Conservation (phyloP, 35 echinoderm and acorn worm genomes). For the Apostichopus japonicus region DNA sequence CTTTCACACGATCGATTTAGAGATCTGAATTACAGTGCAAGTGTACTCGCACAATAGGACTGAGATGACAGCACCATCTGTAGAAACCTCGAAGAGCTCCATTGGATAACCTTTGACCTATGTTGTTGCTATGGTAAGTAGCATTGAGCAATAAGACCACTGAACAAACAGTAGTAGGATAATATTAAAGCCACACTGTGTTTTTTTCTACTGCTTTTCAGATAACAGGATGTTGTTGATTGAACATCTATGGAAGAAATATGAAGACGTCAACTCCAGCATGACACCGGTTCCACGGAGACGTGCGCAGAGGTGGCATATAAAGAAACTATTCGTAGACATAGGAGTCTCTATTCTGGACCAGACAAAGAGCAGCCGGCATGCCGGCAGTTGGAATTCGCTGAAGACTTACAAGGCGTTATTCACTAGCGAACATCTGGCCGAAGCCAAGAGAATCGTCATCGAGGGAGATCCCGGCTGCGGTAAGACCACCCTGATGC, state of each 20-base stretch:
- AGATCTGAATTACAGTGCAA: no score
- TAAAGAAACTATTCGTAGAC: background rate
- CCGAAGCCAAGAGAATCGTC: background rate
- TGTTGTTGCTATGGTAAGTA: no score
- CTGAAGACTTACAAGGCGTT: background rate
- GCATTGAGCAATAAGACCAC: background rate
- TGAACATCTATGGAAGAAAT: slow-evolving; percentile 12
- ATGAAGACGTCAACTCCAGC: background rate
- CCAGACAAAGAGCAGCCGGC: background rate
- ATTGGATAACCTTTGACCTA: no score
- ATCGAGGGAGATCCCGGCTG: slow-evolving; percentile 10
- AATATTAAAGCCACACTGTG: no score
- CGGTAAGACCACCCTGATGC: slow-evolving; percentile 5
- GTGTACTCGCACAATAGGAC: no score
- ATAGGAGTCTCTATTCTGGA: background rate
- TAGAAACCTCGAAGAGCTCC: no score
- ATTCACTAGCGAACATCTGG: background rate
- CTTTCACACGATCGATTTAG: no score
- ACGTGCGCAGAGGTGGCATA: background rate
- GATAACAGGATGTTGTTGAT: background rate
- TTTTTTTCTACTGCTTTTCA: background rate
- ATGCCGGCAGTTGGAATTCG: background rate
- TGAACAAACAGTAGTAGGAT: background rate
- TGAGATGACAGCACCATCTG: no score
- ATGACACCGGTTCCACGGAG: slow-evolving; percentile 11